Evolutionary conservation across 2,113 vertebrate species (phyloP).

Genomic region (Cavia porcellus): DNA sequence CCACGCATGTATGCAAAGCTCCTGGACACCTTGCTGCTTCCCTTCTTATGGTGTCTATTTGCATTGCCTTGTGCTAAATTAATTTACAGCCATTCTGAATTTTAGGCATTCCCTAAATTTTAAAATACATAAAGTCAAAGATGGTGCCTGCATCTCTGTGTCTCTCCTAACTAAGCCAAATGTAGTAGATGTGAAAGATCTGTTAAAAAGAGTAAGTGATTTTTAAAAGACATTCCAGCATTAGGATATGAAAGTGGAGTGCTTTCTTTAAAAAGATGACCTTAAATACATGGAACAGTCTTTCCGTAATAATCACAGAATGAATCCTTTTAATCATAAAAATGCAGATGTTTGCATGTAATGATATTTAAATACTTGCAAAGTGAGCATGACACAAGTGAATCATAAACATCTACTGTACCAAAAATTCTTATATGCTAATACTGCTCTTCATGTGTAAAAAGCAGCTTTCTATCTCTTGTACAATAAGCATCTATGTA

Average conservation of each 20-base stretch:
- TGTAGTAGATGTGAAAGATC: neutral
- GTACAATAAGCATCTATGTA: fast-evolving
- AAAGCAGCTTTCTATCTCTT: neutral
- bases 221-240: neutral
- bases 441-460: neutral
- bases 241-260: neutral
- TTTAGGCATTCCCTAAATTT: neutral
- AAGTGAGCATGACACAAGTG: neutral
- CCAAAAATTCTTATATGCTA: neutral
- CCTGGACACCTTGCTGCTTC: fast-evolving
- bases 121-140: neutral
- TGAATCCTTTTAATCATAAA: neutral
- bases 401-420: neutral
- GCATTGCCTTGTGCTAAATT: neutral
- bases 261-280: neutral
- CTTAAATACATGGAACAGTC: too few species aligned
- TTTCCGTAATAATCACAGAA: neutral
- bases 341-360: neutral
- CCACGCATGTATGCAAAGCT: fast-evolving
- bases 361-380: neutral
- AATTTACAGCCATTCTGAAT: neutral
- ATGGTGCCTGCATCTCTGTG: neutral
- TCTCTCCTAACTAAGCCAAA: neutral
- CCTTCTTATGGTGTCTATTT: neutral
- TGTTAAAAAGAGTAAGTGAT: neutral